Conservation (phyloP, 2,888 invertebrate species). For the Synergus gifuensis region DNA sequence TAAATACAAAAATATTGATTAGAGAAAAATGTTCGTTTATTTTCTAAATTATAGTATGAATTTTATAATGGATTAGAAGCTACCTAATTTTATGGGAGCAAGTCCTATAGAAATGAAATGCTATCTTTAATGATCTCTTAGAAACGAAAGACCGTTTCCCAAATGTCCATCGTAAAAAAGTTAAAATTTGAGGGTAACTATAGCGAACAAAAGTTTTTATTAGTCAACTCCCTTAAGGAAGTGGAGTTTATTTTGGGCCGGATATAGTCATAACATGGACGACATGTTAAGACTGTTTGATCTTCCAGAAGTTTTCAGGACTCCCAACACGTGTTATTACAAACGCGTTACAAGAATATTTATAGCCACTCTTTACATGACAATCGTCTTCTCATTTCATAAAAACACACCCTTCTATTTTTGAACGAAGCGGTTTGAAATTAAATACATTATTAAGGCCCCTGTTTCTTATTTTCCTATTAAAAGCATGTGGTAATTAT, state of each 20-base stretch:
- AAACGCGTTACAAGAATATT: constrained; percentile 33
- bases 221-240: constrained; percentile 50
- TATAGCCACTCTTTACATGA: constrained; percentile 22
- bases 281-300: constrained; percentile 23
- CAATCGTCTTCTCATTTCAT: constrained; percentile 22
- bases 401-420: constrained; percentile 4
- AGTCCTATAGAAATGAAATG: not conserved
- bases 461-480: not conserved
- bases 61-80: not conserved
- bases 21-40: not conserved
- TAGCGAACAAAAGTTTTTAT: constrained; percentile 43
- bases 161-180: not conserved
- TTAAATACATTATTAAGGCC: not conserved
- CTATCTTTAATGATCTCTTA: not conserved
- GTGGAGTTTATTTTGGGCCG: constrained; percentile 58
- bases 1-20: not conserved
- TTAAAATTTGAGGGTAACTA: not conserved
- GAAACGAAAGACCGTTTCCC: not conserved
- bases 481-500: not conserved
- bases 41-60: too few relatives aligned
- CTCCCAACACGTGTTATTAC: constrained; percentile 39
- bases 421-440: not conserved
- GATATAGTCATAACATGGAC: constrained; percentile 53
- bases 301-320: constrained; percentile 34
- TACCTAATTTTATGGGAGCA: not conserved